Evolutionary conservation across 2,797 vertebrate genomes (phyloP).

Genomic region (Distichodus sexfasciatus): DNA sequence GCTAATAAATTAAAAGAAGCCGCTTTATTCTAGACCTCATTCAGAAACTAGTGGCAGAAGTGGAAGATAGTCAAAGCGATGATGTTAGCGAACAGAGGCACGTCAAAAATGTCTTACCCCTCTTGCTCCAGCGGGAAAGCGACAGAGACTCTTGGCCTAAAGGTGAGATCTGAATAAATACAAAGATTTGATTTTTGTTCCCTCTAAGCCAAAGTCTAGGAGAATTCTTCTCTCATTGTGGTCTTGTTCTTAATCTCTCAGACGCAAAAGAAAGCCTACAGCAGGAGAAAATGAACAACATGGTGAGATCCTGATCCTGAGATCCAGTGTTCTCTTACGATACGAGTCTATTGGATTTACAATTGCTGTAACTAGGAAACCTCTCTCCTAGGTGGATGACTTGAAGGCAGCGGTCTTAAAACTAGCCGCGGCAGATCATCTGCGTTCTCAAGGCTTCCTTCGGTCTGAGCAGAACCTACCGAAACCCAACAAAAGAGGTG

Average conservation of each 20-base stretch:
- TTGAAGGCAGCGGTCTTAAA: constrained; percentile 71
- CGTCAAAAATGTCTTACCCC: constrained; percentile 63
- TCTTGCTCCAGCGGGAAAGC: constrained; percentile 62
- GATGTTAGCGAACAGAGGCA: constrained; percentile 64
- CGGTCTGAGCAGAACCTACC: constrained; percentile 72
- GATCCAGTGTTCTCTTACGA: not conserved
- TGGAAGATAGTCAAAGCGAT: constrained; percentile 60
- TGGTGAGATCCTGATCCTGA: constrained; percentile 60
- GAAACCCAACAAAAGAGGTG: constrained; percentile 78
- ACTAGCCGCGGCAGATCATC: constrained; percentile 70
- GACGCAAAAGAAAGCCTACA: constrained; percentile 63
- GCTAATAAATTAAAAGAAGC: not conserved
- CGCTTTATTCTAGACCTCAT: constrained; percentile 65
- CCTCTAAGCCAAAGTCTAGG: not conserved
- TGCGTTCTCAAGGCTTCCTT: constrained; percentile 72
- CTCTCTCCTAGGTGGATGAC: constrained; percentile 66
- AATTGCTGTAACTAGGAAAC: no score
- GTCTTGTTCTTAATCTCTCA: constrained; percentile 31
- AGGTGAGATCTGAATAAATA: constrained; percentile 62
- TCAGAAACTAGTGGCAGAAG: constrained; percentile 73
- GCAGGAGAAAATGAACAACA: constrained; percentile 64
- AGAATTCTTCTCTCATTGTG: not conserved
- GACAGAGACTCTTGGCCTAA: constrained; percentile 64
- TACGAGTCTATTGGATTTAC: no score
- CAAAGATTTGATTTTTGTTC: not conserved